Conservation (phyloP, 2,888 invertebrate genomes). For the Eupithecia tripunctaria region DNA sequence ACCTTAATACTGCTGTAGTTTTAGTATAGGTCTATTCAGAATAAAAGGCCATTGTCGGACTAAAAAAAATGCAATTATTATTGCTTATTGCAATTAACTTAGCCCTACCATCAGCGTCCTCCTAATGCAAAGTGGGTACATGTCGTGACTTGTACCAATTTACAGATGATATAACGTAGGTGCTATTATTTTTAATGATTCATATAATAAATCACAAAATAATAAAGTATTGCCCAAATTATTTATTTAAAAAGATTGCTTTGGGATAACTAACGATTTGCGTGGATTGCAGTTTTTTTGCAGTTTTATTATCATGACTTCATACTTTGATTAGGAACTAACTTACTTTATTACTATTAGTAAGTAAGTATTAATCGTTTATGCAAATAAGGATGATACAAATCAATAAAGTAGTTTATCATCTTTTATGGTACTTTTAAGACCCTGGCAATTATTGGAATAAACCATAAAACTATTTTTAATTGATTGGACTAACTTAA, state of each 20-base stretch:
- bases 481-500: background rate
- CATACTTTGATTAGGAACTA: background rate
- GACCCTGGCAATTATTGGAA: background rate
- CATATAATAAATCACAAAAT: background rate
- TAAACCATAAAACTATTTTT: background rate
- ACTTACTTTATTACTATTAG: background rate
- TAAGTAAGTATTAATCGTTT: background rate
- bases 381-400: background rate
- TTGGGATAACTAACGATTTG: constrained; percentile 12
- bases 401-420: background rate
- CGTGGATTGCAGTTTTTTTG: constrained; percentile 17
- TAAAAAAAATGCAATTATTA: background rate
- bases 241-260: constrained; percentile 11
- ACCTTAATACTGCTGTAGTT: background rate
- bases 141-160: background rate
- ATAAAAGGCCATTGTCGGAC: background rate
- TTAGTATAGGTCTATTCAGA: background rate
- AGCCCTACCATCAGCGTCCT: background rate
- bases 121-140: too few relatives aligned
- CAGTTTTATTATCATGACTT: constrained; percentile 1
- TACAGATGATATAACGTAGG: background rate
- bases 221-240: background rate
- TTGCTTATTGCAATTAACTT: background rate
- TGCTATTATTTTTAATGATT: constrained; percentile 1
- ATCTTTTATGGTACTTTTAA: background rate